These are phyloP conservation scores for Chelonia mydas DNA, from an alignment of 2,797 vertebrate species.

Conservation along the genomic window DNA sequence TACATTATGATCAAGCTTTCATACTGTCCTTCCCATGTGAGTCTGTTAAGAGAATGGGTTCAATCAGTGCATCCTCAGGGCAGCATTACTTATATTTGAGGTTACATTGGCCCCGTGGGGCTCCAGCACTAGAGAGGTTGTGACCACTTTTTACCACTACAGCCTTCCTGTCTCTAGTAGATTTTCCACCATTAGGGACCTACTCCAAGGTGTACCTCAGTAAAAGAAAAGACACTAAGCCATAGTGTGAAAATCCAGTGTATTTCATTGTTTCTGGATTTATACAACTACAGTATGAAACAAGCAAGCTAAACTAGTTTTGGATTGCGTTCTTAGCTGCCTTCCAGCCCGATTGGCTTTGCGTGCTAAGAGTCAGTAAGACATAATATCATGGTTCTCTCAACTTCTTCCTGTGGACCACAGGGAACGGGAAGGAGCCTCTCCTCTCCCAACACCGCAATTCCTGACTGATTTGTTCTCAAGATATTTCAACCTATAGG, in stretches of 20 bases:
- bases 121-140: not conserved
- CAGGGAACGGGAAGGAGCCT: not conserved
- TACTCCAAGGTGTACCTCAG: not conserved
- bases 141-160: not conserved
- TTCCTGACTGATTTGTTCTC: not conserved
- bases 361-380: not conserved
- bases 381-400: not conserved
- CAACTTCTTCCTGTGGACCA: fast-evolving
- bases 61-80: not conserved
- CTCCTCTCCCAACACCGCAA: not conserved
- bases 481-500: not conserved
- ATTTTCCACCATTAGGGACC: not conserved
- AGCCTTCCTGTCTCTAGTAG: too few relatives aligned
- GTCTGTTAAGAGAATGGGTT: not conserved
- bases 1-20: not conserved
- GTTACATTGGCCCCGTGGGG: not conserved
- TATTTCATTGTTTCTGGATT: not conserved
- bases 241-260: not conserved
- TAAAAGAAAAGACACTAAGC: not conserved
- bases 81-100: not conserved
- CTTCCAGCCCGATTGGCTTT: not conserved
- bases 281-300: not conserved
- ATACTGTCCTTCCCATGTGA: not conserved
- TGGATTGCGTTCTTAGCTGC: not conserved
- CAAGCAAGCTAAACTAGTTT: not conserved